Evolutionary conservation across 1,140 invertebrate genomes (phyloP), one percentile per base, ranked within the genome.

Genomic region (Thalassaphorura encarpata): DNA sequence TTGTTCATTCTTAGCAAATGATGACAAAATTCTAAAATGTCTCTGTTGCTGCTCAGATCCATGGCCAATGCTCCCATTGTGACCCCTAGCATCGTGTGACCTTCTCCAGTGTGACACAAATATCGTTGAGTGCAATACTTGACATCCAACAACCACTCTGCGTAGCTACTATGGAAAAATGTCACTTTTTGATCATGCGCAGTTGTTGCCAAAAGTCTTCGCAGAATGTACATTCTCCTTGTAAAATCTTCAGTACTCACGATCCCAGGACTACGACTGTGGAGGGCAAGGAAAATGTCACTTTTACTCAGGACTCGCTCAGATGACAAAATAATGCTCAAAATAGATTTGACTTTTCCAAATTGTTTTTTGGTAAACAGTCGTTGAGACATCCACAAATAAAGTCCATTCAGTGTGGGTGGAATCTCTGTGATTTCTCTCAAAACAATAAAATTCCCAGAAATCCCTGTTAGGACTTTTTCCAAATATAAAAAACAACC

Each of bases 41-140:
- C 73, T 21, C 66, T 72, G 21, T 73, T 69, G 15, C 69, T 52
- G 1, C 77, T 80, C 27, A 75, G 74, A 2, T 87, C 82, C 62
- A 89, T 87, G 67, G 86, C 81, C 78, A 91, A 83, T 6, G 89
- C 86, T n/a, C n/a, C n/a, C n/a, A n/a, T n/a, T n/a, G n/a, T n/a
- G n/a, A n/a, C n/a, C n/a, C n/a, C n/a, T 23, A 95, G 76, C 76
- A 91, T 88, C 2, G 84, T 84, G 69, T 96, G 91, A 1, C 91
- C 91, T 67, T 90, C 86, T 33, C 79, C 76, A 1, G 87, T 83
- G 56, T 84, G 83, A 69, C 91, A 95, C 40, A 96, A 74, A 70
- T 91, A 97, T 66, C 91, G 89, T 62, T 90, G 86, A 13, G 92
- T 96, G 69, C 91, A 95, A 67, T 96, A 91, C 72, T 97, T 97